Conservation (phyloP, 2,797 vertebrate species). For the Spinus olivaceus region DNA sequence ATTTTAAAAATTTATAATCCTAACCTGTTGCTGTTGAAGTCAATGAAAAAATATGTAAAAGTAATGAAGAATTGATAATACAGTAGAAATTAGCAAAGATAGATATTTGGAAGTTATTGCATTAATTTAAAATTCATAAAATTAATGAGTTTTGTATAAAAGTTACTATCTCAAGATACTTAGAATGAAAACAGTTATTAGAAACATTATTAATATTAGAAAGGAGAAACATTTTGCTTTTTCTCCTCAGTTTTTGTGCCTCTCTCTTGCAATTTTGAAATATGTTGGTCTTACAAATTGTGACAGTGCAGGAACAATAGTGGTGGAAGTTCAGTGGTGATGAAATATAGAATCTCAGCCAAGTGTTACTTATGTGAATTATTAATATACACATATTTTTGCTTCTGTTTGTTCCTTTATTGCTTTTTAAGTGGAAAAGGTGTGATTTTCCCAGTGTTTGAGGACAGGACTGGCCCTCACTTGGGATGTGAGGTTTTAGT, state of each 20-base stretch:
- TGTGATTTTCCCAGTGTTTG: neutral
- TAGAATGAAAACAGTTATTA: neutral
- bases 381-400: neutral
- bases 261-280: neutral
- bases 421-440: neutral
- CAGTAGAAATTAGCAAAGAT: neutral
- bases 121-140: slow-evolving; percentile 10
- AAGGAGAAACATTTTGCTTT: neutral
- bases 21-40: neutral
- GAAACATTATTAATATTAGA: neutral
- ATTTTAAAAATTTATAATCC: neutral
- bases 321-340: neutral
- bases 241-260: neutral
- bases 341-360: neutral
- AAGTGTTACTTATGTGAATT: neutral
- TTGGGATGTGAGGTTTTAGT: neutral
- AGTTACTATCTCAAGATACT: neutral
- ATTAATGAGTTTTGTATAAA: slow-evolving; percentile 3
- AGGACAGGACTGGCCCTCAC: neutral
- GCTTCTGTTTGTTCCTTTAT: neutral
- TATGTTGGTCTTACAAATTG: neutral
- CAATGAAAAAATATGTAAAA: neutral
- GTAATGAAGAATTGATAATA: neutral
- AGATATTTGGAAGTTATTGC: neutral
- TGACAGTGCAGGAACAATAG: rapidly evolving